phyloP scores from a whole-genome alignment of 37 sponge, comb jelly and placozoan genomes.

The Theonella swinhoei region DNA sequence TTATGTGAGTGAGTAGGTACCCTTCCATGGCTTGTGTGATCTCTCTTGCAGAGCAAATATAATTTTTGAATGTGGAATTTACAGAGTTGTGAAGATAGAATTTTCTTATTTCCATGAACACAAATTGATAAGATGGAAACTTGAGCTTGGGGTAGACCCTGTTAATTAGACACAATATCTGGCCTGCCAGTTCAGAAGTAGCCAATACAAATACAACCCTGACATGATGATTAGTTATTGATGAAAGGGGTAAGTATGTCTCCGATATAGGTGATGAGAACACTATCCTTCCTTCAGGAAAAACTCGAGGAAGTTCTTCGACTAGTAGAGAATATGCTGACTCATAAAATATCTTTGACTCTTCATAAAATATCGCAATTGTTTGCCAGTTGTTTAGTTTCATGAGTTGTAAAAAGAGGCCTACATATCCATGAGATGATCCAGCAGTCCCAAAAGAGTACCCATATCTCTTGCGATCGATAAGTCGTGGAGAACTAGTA shows the following conservation, averaged over 20 bases:
- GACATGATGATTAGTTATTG: not conserved
- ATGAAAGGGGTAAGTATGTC: not conserved
- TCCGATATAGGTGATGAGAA: not conserved
- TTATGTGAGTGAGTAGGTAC: not conserved
- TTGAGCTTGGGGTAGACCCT: not conserved
- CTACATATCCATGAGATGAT: conserved; percentile 2
- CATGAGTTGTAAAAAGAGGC: not conserved
- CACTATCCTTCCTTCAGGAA: not conserved
- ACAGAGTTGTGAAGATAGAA: not conserved
- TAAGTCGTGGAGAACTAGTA: conserved; percentile 2
- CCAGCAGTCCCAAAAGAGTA: conserved; percentile 28
- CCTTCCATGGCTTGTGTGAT: not conserved
- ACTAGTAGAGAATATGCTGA: not conserved
- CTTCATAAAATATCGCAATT: conserved; percentile 8
- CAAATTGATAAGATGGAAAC: not conserved
- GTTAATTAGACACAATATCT: conserved; percentile 2
- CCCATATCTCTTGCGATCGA: not conserved
- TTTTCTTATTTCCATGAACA: not conserved
- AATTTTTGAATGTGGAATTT: not conserved
- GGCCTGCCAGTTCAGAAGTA: not conserved
- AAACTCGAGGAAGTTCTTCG: too few relatives aligned
- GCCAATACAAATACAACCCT: conserved; percentile 6
- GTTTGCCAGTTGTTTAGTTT: conserved; percentile 2
- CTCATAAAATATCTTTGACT: not conserved
- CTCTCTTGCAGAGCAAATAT: not conserved